phyloP scores from a whole-genome alignment of 2,888 invertebrate species.

The Imbricaverruca yamaguchii region DNA sequence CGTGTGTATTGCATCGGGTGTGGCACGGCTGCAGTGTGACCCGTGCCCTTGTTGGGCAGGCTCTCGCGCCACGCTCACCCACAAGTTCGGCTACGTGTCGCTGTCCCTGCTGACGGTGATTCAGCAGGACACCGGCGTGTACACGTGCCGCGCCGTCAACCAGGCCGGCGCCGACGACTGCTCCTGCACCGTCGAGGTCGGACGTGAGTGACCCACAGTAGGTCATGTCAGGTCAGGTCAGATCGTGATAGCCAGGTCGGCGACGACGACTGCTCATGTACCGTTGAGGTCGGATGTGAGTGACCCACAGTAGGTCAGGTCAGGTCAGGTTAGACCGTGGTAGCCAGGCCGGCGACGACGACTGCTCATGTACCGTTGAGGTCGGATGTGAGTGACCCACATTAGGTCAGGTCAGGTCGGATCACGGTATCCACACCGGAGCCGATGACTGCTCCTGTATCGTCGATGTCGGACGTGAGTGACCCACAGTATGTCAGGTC shows the following conservation, averaged over 20 bases:
- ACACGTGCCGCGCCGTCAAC: conserved; percentile 78
- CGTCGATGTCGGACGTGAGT: conserved; percentile 54
- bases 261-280: conserved; percentile 73
- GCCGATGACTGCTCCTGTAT: conserved; percentile 75
- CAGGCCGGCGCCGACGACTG: conserved; percentile 80
- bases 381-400: conserved; percentile 46
- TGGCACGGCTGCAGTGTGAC: too few species aligned
- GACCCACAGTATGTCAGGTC: background rate
- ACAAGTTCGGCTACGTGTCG: conserved; percentile 96
- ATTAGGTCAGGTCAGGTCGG: too few species aligned
- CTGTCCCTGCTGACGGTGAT: conserved; percentile 81
- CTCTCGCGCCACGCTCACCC: conserved; percentile 87
- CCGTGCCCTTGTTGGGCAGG: conserved; percentile 49
- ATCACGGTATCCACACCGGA: conserved; percentile 62
- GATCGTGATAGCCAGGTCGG: conserved; percentile 61
- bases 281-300: conserved; percentile 56
- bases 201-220: conserved; percentile 26
- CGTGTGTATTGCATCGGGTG: too few species aligned
- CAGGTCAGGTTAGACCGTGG: too few species aligned
- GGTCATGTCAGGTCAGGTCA: too few species aligned
- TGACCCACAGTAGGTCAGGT: background rate
- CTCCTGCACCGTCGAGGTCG: conserved; percentile 68
- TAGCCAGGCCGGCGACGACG: conserved; percentile 77
- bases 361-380: conserved; percentile 71
- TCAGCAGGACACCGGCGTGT: conserved; percentile 79